Conservation (phyloP, 1,140 invertebrate genomes). For the Harlomillsia oculata region DNA sequence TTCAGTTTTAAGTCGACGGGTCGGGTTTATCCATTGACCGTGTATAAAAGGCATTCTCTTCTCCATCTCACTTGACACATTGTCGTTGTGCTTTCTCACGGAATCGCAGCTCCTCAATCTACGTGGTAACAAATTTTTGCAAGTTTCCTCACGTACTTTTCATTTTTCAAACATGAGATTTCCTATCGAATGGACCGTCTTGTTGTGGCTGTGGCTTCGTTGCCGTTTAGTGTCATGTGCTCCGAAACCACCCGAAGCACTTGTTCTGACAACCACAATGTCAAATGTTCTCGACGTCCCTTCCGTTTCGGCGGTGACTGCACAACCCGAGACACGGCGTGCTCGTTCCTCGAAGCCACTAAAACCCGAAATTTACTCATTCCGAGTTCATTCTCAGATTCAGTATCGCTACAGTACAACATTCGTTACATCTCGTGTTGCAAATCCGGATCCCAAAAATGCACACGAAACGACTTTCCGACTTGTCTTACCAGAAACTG, state of each 20-base stretch:
- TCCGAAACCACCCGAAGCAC: not conserved
- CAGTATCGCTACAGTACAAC: conserved; percentile 52
- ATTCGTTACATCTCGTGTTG: conserved; percentile 47
- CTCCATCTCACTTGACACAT: too few species aligned
- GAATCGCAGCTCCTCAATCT: conserved; percentile 71
- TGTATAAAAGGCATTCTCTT: too few species aligned
- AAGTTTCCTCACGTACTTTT: too few species aligned
- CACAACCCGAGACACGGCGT: too few species aligned
- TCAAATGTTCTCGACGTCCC: too few species aligned
- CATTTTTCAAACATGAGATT: too few species aligned
- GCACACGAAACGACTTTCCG: conserved; percentile 53
- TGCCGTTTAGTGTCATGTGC: not conserved
- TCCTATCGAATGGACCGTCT: not conserved
- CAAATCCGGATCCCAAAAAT: conserved; percentile 46
- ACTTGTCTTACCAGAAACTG: conserved; percentile 52
- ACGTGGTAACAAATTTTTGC: too few species aligned
- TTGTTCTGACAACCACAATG: too few species aligned
- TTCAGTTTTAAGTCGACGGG: too few species aligned
- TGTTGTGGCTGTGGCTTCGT: not conserved
- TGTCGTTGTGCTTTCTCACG: conserved; percentile 51
- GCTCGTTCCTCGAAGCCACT: too few species aligned
- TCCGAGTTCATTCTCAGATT: conserved; percentile 50
- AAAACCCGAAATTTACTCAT: conserved; percentile 40
- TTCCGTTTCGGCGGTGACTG: too few species aligned
- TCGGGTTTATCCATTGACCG: not conserved